phyloP scores from a whole-genome alignment of 2,888 invertebrate species.

The Conus canariensis region DNA sequence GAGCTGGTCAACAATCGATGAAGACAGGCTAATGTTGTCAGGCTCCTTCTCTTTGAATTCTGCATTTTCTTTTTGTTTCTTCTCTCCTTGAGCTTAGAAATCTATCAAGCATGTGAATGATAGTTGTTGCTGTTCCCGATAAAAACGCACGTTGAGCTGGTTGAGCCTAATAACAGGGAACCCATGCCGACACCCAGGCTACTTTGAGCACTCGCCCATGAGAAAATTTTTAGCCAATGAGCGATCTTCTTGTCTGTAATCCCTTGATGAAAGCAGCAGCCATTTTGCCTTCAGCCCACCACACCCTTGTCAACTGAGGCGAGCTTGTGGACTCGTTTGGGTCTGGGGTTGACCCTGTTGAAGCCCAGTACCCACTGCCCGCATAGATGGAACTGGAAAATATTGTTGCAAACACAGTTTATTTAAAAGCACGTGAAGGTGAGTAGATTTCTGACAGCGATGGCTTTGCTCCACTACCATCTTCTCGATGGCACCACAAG shows the following conservation, averaged over 20 bases:
- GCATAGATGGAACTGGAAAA: conserved; percentile 78
- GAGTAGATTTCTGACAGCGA: conserved; percentile 45
- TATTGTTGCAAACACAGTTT: conserved; percentile 79
- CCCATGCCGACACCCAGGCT: not conserved
- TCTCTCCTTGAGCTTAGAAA: not conserved
- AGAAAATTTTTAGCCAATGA: conserved; percentile 64
- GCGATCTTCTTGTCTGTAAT: conserved; percentile 54
- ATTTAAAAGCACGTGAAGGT: conserved; percentile 79
- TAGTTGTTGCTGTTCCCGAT: not conserved
- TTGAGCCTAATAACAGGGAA: not conserved
- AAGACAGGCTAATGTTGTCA: not conserved
- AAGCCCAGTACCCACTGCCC: conserved; percentile 60
- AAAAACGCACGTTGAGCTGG: not conserved
- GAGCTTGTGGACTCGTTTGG: conserved; percentile 66
- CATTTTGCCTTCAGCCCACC: conserved; percentile 69
- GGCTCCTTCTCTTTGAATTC: not conserved
- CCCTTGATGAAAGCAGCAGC: conserved; percentile 63
- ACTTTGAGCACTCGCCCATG: conserved; percentile 38
- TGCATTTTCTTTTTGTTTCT: not conserved
- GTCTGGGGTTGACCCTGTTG: conserved; percentile 68
- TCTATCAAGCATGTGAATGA: not conserved
- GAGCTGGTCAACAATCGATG: conserved; percentile 11
- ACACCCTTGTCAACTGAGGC: conserved; percentile 68
- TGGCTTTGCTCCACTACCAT: conserved; percentile 16
- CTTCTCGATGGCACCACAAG: conserved; percentile 40